Base-by-base conservation (phyloP, 2,113 vertebrate genomes). In the Entomyzon cyanotis region DNA sequence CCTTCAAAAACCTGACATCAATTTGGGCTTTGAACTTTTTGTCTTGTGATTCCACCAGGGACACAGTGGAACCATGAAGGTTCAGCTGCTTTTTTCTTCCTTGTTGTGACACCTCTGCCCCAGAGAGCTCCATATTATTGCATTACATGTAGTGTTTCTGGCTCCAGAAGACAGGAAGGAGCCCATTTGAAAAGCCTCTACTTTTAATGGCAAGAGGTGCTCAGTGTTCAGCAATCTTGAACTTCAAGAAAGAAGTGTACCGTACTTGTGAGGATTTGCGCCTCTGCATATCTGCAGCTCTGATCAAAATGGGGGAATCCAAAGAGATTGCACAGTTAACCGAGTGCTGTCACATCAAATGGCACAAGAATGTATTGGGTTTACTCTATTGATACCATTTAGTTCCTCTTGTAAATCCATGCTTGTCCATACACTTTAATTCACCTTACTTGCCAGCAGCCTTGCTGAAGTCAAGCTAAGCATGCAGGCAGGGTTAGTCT, bases 251-350 rank as follows among this genome's bases (percentile, higher is more conserved):
- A 82, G 33, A 70, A 59, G 19, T 47, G 42, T 16, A 42, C n/a
- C 28, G 20, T 55, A 21, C 14, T 33, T 52, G 15, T 1, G 6
- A 84, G 65, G 41, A 84, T 6, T 74, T 46, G 20, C n/a, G 74
- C 10, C 17, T 42, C 44, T 77, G 41, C 23, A 31, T 71, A 13
- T 12, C n/a, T 0, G 0, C n/a, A 67, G 25, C 24, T 65, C 19
- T 53, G 46, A 67, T 49, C 42, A 81, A 74, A 89, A 75, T 12
- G 14, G 23, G 14, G 9, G 10, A 78, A 67, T 30, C n/a, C n/a
- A 70, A 77, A 91, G 31, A 17, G 15, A 17, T 22, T 41, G 13
- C 11, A 19, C 1, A 7, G 4, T 46, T 70, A 39, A 55, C 41
- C 7, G 21, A 56, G 15, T 79, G 23, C 25, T 88, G 70, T 30